Evolutionary conservation across 2,113 vertebrate species (phyloP).

Genomic region (Perca fluviatilis): DNA sequence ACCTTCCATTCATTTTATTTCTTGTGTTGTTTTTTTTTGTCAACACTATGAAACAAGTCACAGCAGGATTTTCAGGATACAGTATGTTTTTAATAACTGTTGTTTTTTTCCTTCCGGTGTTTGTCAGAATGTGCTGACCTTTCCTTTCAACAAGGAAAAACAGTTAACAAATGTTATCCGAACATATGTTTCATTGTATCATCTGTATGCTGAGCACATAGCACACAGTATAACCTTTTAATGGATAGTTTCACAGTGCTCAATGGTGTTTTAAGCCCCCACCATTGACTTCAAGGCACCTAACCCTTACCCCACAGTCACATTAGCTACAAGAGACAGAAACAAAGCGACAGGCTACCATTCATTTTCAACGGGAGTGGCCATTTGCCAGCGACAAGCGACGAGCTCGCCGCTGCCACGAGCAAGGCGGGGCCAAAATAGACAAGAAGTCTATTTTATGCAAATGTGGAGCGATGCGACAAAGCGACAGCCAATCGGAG

Average conservation of each 20-base stretch:
- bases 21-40: not conserved
- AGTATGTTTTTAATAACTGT: not conserved
- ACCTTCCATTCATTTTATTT: not conserved
- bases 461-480: no score
- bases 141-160: conserved; percentile 9
- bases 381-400: no score
- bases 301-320: no score
- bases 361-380: no score
- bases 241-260: not conserved
- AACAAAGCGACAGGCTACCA: no score
- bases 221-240: not conserved
- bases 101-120: not conserved
- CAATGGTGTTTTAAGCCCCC: no score
- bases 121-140: conserved; percentile 24
- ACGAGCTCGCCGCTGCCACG: no score
- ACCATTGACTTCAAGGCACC: no score
- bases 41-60: not conserved
- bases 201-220: not conserved
- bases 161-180: not conserved
- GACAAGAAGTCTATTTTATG: no score
- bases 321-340: no score
- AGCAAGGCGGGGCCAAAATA: no score
- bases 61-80: not conserved
- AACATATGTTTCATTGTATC: not conserved
- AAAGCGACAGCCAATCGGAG: no score